These are phyloP conservation scores for Heliothis virescens DNA, from an alignment of 1,140 invertebrate genomes.

Conservation along the genomic window DNA sequence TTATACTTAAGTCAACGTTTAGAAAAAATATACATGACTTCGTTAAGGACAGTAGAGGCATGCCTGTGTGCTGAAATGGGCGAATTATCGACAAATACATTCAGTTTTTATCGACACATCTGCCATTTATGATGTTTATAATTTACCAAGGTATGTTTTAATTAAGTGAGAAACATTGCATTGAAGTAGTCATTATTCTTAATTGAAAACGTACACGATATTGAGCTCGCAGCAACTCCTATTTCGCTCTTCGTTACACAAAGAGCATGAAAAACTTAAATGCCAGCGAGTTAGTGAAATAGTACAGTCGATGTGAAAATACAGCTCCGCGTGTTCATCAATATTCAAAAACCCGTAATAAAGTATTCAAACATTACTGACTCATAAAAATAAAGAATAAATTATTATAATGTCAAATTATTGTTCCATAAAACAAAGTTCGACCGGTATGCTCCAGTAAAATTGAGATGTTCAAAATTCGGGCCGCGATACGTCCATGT, in stretches of 20 bases:
- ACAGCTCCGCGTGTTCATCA: neutral
- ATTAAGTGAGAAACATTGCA: slow-evolving; percentile 75
- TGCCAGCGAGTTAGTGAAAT: neutral
- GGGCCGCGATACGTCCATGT: slow-evolving; percentile 63
- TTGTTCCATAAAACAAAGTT: slow-evolving; percentile 37
- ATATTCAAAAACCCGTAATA: slow-evolving; percentile 8
- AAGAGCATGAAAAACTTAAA: slow-evolving; percentile 12
- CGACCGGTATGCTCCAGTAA: slow-evolving; percentile 54
- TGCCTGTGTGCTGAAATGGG: slow-evolving; percentile 57
- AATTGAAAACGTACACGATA: slow-evolving; percentile 54
- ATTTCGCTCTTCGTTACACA: slow-evolving; percentile 5
- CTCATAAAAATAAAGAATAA: slow-evolving; percentile 16
- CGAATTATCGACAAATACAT: slow-evolving; percentile 69
- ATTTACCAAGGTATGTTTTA: slow-evolving; percentile 69
- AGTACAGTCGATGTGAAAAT: neutral
- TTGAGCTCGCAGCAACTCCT: slow-evolving; percentile 22
- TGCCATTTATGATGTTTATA: slow-evolving; percentile 65
- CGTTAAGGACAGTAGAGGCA: slow-evolving; percentile 59
- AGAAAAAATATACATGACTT: slow-evolving; percentile 63
- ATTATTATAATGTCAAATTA: slow-evolving; percentile 33
- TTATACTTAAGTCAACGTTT: slow-evolving; percentile 45
- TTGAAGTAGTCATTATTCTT: slow-evolving; percentile 53
- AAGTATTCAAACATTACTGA: neutral
- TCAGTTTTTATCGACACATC: slow-evolving; percentile 71
- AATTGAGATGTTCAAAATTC: slow-evolving; percentile 78